Evolutionary conservation across 2,888 invertebrate genomes (phyloP).

Genomic region (Drosophila anceps): DNA sequence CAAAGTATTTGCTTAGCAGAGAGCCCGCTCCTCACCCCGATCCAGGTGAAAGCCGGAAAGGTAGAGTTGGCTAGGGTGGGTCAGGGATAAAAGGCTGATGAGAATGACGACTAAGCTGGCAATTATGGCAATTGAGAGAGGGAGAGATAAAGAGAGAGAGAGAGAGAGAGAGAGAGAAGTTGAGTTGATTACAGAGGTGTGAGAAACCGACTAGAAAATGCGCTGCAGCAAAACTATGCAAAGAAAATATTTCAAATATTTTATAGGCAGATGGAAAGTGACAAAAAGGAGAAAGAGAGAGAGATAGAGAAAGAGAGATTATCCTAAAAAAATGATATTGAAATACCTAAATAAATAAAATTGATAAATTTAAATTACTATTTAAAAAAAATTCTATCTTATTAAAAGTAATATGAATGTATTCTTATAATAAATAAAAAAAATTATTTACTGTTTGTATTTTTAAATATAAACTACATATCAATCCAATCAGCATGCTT

Average conservation of each 20-base stretch:
- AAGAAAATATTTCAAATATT: neutral
- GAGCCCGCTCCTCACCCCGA: neutral
- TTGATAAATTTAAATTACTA: too few species aligned
- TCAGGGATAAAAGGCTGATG: conserved; percentile 28
- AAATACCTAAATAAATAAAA: too few species aligned
- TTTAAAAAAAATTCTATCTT: too few species aligned
- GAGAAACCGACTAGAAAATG: conserved; percentile 26
- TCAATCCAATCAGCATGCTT: neutral
- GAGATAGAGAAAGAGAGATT: too few species aligned
- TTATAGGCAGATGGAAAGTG: too few species aligned
- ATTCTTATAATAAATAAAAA: too few species aligned
- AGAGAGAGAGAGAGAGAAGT: neutral
- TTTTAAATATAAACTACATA: too few species aligned
- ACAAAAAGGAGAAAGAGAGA: too few species aligned
- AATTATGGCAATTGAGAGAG: conserved; percentile 51
- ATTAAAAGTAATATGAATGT: too few species aligned
- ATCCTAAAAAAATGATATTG: too few species aligned
- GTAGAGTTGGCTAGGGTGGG: neutral
- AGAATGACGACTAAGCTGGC: conserved; percentile 54
- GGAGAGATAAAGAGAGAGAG: neutral
- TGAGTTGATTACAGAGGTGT: neutral
- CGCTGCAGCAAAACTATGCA: conserved; percentile 8
- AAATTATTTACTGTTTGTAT: too few species aligned
- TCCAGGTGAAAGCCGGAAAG: conserved; percentile 1
- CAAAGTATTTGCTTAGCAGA: conserved; percentile 71